phyloP scores from a whole-genome alignment of 2,113 vertebrate species.

The Bambusicola thoracicus region DNA sequence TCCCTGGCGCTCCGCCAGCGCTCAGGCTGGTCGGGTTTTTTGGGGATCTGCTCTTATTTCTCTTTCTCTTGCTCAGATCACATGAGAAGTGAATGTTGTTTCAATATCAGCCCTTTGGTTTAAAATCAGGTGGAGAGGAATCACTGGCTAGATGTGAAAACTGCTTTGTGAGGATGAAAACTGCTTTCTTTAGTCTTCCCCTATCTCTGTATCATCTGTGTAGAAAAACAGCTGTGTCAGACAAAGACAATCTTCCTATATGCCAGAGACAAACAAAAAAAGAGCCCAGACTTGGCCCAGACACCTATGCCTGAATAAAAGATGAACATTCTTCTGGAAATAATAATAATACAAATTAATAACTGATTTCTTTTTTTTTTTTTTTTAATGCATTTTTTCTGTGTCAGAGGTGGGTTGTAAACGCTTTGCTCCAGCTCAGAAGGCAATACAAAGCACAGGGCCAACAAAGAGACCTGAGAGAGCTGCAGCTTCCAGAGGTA shows the following conservation, averaged over 20 bases:
- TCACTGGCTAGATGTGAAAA: too few species aligned
- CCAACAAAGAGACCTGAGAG: not conserved
- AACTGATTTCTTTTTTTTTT: too few species aligned
- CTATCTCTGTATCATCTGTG: not conserved
- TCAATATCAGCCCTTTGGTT: not conserved
- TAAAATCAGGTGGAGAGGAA: not conserved
- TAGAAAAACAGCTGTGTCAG: not conserved
- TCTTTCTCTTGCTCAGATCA: accelerated
- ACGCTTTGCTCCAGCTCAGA: not conserved
- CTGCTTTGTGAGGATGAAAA: not conserved
- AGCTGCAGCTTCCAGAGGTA: not conserved
- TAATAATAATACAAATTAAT: not conserved
- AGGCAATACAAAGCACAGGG: not conserved
- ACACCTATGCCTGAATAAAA: not conserved
- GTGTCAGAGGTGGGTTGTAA: not conserved
- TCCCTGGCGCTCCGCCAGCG: not conserved
- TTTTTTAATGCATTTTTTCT: not conserved
- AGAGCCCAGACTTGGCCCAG: not conserved
- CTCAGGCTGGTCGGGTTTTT: not conserved
- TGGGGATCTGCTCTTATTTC: not conserved
- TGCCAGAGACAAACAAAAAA: not conserved
- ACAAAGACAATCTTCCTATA: not conserved
- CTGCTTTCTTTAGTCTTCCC: not conserved
- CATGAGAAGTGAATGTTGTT: not conserved
- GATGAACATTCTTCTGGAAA: not conserved